phyloP scores from a whole-genome alignment of 2,797 vertebrate species.

The Enteromius treurensis region DNA sequence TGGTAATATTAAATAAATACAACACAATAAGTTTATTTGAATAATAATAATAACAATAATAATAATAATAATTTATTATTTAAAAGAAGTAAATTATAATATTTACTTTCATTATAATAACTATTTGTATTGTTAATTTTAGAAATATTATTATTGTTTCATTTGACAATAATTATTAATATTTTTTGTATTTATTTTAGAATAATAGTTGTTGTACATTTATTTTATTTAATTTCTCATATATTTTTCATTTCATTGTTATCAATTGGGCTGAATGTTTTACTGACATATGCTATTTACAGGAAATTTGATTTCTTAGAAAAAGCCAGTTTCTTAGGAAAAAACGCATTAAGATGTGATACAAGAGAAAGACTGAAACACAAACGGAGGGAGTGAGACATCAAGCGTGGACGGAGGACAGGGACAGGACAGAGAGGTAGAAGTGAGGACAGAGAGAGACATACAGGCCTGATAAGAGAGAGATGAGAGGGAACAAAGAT shows the following conservation, averaged over 20 bases:
- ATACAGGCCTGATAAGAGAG: background rate
- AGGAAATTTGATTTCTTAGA: background rate
- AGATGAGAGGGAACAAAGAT: slow-evolving; percentile 14
- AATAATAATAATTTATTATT: background rate
- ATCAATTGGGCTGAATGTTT: background rate
- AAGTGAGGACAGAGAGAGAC: slow-evolving; percentile 6
- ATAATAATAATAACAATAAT: background rate
- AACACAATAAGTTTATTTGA: too few relatives aligned
- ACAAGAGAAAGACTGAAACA: background rate
- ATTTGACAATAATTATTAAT: background rate
- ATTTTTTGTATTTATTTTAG: background rate
- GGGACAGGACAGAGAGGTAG: background rate
- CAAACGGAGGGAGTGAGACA: background rate
- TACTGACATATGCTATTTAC: background rate
- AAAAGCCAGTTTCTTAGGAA: too few relatives aligned
- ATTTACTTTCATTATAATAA: too few relatives aligned
- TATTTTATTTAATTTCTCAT: background rate
- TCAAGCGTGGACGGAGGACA: background rate
- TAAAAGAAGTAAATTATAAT: too few relatives aligned
- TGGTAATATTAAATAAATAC: too few relatives aligned
- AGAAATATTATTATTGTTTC: background rate
- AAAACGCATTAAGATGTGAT: background rate
- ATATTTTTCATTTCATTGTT: background rate
- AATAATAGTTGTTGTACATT: background rate
- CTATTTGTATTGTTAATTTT: too few relatives aligned